phyloP scores from a whole-genome alignment of 2,797 vertebrate species.

The Artibeus lituratus region DNA sequence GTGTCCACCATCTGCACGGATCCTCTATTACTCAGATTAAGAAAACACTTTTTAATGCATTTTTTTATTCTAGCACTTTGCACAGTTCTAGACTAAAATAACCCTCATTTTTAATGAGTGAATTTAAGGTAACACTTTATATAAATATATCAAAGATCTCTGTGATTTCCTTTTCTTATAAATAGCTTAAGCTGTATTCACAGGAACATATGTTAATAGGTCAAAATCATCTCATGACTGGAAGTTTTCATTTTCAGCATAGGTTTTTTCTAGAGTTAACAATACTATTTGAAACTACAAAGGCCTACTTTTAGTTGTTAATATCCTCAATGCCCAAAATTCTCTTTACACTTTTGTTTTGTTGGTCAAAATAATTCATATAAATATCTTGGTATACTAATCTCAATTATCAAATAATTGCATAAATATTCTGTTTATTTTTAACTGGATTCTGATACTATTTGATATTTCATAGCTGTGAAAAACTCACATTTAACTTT shows the following conservation, averaged over 20 bases:
- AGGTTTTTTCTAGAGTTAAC: not conserved
- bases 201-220: not conserved
- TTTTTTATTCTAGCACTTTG: not conserved
- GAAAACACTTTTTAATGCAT: not conserved
- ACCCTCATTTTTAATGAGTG: not conserved
- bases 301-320: not conserved
- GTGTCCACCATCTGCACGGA: not conserved
- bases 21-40: not conserved
- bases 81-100: not conserved
- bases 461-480: slow-evolving; percentile 31
- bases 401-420: slow-evolving; percentile 18
- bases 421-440: not conserved
- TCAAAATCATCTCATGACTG: not conserved
- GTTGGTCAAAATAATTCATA: not conserved
- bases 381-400: not conserved
- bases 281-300: not conserved
- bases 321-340: not conserved
- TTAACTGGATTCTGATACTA: not conserved
- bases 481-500: slow-evolving; percentile 7
- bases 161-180: not conserved
- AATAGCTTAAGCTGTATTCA: not conserved
- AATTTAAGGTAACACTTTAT: not conserved
- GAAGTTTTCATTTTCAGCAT: not conserved
- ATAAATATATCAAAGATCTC: not conserved
- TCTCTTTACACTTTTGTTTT: not conserved